These are phyloP conservation scores for Heterotis niloticus DNA, from an alignment of 2,113 vertebrate species.

Conservation along the genomic window DNA sequence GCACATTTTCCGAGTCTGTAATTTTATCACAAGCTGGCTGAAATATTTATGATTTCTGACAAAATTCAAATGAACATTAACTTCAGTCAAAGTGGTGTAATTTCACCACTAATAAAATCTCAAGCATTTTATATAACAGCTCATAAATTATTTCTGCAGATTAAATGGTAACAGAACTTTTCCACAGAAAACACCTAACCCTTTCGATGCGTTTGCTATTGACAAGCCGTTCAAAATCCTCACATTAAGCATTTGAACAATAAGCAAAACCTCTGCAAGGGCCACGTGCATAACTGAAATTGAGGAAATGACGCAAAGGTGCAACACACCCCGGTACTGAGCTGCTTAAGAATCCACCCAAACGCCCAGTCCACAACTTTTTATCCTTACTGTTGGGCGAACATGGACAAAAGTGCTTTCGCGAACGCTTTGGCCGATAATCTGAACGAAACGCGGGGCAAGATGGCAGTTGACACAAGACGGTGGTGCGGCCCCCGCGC, in stretches of 20 bases:
- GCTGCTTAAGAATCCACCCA: background rate
- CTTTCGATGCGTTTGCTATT: too few relatives aligned
- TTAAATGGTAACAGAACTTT: too few relatives aligned
- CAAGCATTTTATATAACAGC: slow-evolving; percentile 44
- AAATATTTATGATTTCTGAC: background rate
- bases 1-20: background rate
- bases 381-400: background rate
- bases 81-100: too few relatives aligned
- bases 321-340: background rate
- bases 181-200: too few relatives aligned
- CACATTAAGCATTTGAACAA: slow-evolving; percentile 32
- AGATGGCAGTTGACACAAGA: slow-evolving; percentile 29
- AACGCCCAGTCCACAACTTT: background rate
- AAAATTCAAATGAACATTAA: too few relatives aligned
- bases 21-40: background rate
- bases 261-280: slow-evolving; percentile 23
- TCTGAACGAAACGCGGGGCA: slow-evolving; percentile 19
- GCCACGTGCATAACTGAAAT: slow-evolving; percentile 41
- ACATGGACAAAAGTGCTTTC: background rate
- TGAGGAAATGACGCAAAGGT: background rate
- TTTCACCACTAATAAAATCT: too few relatives aligned
- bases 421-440: background rate
- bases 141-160: too few relatives aligned
- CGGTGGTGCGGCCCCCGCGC: background rate
- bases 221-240: too few relatives aligned